A percentile compares a stretch with the other conserved stretches of the same genome.
Conservation (phyloP, 2,113 vertebrate species). For the Amblyopsis rosae region DNA sequence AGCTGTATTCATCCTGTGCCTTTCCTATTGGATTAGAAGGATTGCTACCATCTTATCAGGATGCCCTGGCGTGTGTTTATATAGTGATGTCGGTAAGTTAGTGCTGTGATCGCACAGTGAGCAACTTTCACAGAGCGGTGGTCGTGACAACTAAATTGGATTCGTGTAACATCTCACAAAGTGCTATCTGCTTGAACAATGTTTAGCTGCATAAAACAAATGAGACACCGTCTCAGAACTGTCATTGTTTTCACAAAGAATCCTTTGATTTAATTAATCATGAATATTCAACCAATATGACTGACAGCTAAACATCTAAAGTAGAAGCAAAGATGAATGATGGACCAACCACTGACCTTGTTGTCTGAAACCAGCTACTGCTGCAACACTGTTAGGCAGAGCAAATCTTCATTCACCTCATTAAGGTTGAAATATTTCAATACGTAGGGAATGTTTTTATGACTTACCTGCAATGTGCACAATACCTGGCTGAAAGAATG, state of each 20-base stretch:
- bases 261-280: slow-evolving; percentile 7
- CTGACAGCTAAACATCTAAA: slow-evolving; percentile 32
- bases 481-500: slow-evolving; percentile 28
- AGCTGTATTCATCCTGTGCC: slow-evolving; percentile 70
- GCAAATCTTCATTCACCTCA: slow-evolving; percentile 1
- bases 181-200: slow-evolving; percentile 14
- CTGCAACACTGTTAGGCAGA: slow-evolving; percentile 21
- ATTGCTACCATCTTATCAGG: slow-evolving; percentile 18
- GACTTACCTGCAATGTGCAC: slow-evolving; percentile 26
- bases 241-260: slow-evolving; percentile 13
- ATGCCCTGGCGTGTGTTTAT: slow-evolving; percentile 6
- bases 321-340: slow-evolving; percentile 6
- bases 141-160: slow-evolving; percentile 19
- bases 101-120: slow-evolving; percentile 13
- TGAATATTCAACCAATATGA: slow-evolving; percentile 20
- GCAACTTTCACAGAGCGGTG: slow-evolving; percentile 3
- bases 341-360: slow-evolving; percentile 44
- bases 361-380: slow-evolving; percentile 43
- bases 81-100: slow-evolving; percentile 15
- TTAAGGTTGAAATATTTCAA: slow-evolving; percentile 4
- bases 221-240: slow-evolving; percentile 36
- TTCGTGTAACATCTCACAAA: slow-evolving; percentile 28
- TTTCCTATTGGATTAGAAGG: slow-evolving; percentile 61
- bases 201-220: slow-evolving; percentile 30
- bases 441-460: neutral